These are phyloP conservation scores for Drosophila dunni DNA, from an alignment of 1,140 invertebrate species.

Conservation along the genomic window DNA sequence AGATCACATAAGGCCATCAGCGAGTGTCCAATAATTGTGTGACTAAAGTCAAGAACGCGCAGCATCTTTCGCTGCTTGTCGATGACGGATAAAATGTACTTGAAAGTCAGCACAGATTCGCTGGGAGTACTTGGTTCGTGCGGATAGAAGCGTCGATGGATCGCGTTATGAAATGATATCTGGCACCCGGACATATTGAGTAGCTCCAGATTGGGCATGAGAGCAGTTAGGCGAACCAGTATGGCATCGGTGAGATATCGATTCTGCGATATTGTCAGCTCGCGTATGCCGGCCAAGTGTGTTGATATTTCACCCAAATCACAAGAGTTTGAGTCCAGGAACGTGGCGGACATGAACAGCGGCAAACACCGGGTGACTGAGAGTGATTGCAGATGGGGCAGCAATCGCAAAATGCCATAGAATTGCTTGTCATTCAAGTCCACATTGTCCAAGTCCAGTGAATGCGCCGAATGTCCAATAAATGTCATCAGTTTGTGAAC, in stretches of 20 bases:
- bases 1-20: constrained; percentile 86
- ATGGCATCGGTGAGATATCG: constrained; percentile 90
- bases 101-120: constrained; percentile 89
- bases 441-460: constrained; percentile 86
- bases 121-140: constrained; percentile 79
- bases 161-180: constrained; percentile 89
- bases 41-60: constrained; percentile 87
- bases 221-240: constrained; percentile 88
- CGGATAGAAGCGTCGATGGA: constrained; percentile 89
- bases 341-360: constrained; percentile 89
- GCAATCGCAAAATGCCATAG: constrained; percentile 86
- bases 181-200: constrained; percentile 88
- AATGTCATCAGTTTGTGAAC: constrained; percentile 81
- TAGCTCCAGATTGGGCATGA: constrained; percentile 87
- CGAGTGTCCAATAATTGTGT: constrained; percentile 88
- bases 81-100: constrained; percentile 87
- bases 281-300: constrained; percentile 86
- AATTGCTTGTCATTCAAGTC: constrained; percentile 88
- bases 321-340: constrained; percentile 87
- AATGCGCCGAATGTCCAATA: constrained; percentile 83
- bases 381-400: constrained; percentile 86
- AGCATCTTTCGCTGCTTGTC: constrained; percentile 86
- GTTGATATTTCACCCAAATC: constrained; percentile 82
- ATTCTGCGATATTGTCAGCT: constrained; percentile 88
- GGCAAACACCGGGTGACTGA: constrained; percentile 88